Base-by-base conservation (phyloP, 2,797 vertebrate genomes). In the Macropodus opercularis region DNA sequence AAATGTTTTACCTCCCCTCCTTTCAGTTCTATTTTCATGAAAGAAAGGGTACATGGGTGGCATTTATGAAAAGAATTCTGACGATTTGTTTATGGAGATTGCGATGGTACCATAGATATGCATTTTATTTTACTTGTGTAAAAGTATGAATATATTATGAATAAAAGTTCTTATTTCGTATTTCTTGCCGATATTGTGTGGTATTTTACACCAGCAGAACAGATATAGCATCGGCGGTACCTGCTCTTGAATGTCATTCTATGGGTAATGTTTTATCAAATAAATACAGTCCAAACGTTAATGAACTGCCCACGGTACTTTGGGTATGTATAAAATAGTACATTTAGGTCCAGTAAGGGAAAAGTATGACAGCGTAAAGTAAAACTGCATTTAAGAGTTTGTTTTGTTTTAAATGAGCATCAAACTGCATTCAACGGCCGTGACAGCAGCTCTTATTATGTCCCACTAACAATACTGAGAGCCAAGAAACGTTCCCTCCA, bases 81-180 rank as follows among this genome's bases (percentile, higher is more conserved):
- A 93, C 89, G 80, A 75, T 85, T 90, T 91, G 92, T 94, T 93
- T 85, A 91, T 92, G 85, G 87, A 90, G 92, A 94, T 85, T 92
- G 93, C 92, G 87, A 94, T 93, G 93, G 92, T 94, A 92, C 84
- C 92, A 97, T 94, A 96, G 94, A 98, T 95, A 97, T 93, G 95
- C 94, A 95, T 98, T 98, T 97, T 97, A 98, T 98, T 98, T 98
- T 98, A 95, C 94, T 96, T 96, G 95, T 98, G 95, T 97, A 97
- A 94, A 95, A 97, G 94, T 95, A 96, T 93, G 94, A 92, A 93
- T 93, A 94, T 93, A 94, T 93, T 92, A 93, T 91, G 84, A 94
- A 93, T 94, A 93, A 94, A 94, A 92, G 84, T 90, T 93, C 90
- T 92, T 91, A 84, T 94, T 94, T 94, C 91, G 15, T 93, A 94